Evolutionary conservation across 2,888 invertebrate species (phyloP), one percentile per base, ranked within the genome.

Genomic region (Ophion ventricosus): DNA sequence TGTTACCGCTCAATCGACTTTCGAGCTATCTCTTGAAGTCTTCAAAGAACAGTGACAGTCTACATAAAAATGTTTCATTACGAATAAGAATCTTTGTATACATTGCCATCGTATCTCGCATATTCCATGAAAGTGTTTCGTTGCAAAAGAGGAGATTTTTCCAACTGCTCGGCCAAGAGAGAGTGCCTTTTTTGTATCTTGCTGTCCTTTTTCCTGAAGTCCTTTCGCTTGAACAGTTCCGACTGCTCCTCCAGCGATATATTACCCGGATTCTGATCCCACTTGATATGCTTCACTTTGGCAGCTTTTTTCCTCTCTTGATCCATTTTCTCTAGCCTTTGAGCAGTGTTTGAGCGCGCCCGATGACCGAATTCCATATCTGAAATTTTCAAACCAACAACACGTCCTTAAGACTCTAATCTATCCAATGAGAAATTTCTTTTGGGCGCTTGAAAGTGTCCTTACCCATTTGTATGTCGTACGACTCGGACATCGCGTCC

Each of bases 111-210:
- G 93, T 97, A 99, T 93, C 97, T 97, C 2, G 98, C 97, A 94
- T 96, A 99, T 90, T 97, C 97, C 85, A 97, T 95, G 93, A 97
- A 99, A 74, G 98, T 98, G 93, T 98, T 98, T 90, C 96, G 96
- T 0, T 97, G 97, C 84, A 97, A 94, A 89, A 96, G 95, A 0
- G 97, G 97, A 87, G 96, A 97, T 89, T 96, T 96, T 88, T 96
- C 95, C 66, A 99, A 93, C 88, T 97, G 96, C 89, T 97, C 95
- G 0, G 97, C 94, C 64, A 99, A 94, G 83, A 96, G 94, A 35
- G 98, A 98, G 74, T 87, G 92, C 94, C 87, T 92, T 90, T 88
- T 92, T 11, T 79, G 83, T 8, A 78, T 78, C 20, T 84, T 83
- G 17, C 85, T 66, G 72, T 89, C 89, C 69, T 91, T 91, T 78